phyloP scores from a whole-genome alignment of 2,113 vertebrate species.

The Zosterops hypoxanthus region DNA sequence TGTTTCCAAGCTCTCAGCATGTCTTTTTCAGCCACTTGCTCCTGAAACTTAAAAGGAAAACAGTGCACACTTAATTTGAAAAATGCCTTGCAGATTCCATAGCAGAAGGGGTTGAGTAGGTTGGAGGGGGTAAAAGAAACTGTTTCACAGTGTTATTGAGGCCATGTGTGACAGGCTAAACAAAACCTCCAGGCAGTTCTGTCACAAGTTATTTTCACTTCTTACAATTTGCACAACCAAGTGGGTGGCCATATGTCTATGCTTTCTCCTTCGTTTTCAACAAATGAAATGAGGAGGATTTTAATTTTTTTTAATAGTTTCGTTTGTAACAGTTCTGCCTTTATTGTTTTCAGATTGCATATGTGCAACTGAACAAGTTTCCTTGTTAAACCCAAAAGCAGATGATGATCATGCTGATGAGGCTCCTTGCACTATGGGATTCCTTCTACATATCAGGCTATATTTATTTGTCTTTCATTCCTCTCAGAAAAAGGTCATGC shows the following conservation, averaged over 20 bases:
- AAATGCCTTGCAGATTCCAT: conserved; percentile 60
- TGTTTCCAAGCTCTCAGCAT: conserved; percentile 42
- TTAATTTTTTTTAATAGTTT: conserved; percentile 37
- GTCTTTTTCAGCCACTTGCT: conserved; percentile 58
- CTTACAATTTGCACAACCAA: conserved; percentile 58
- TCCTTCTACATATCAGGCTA: neutral
- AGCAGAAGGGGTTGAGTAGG: conserved; percentile 17
- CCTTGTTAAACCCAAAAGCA: conserved; percentile 59
- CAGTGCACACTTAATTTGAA: conserved; percentile 64
- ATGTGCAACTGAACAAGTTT: conserved; percentile 53
- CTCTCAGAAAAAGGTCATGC: neutral
- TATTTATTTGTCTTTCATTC: conserved; percentile 51
- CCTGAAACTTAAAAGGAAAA: conserved; percentile 70
- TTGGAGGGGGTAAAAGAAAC: conserved; percentile 33
- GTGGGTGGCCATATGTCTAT: conserved; percentile 73
- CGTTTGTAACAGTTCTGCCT: conserved; percentile 27
- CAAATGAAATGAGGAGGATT: conserved; percentile 61
- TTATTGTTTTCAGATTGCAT: conserved; percentile 71
- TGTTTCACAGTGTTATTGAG: conserved; percentile 67
- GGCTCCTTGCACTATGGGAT: neutral
- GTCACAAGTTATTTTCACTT: conserved; percentile 72
- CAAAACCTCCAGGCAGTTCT: conserved; percentile 64
- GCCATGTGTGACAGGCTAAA: conserved; percentile 71
- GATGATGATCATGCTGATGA: conserved; percentile 44
- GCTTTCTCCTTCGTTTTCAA: conserved; percentile 60